These are phyloP conservation scores for Tribolium freemani DNA, from an alignment of 2,888 invertebrate genomes.

Conservation along the genomic window DNA sequence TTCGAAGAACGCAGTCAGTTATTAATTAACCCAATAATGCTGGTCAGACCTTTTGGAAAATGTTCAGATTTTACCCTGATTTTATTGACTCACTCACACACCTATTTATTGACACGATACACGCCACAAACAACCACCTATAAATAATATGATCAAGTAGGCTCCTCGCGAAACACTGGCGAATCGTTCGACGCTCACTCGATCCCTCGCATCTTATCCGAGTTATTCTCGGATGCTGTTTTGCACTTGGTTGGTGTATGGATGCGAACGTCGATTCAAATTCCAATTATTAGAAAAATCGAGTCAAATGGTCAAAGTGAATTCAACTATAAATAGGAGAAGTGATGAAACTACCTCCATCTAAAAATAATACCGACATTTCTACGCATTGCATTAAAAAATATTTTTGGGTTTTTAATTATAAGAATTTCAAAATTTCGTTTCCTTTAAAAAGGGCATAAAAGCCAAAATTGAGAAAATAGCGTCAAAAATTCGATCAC, in stretches of 20 bases:
- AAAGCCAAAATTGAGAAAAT: too few species aligned
- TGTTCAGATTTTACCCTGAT: not conserved
- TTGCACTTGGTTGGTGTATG: slow-evolving; percentile 34
- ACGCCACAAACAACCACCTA: slow-evolving; percentile 53
- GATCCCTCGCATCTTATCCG: slow-evolving; percentile 49
- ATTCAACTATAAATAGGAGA: slow-evolving; percentile 11
- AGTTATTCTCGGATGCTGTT: slow-evolving; percentile 53
- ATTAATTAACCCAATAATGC: not conserved
- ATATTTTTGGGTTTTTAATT: too few species aligned
- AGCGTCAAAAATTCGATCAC: too few species aligned
- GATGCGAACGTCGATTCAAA: slow-evolving; percentile 45
- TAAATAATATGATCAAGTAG: slow-evolving; percentile 56
- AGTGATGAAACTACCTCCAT: not conserved
- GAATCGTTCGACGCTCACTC: slow-evolving; percentile 50
- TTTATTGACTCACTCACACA: not conserved
- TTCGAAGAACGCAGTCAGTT: slow-evolving; percentile 19
- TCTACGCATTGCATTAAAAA: too few species aligned
- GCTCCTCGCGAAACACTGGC: slow-evolving; percentile 55
- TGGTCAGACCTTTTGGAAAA: not conserved
- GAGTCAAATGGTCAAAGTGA: not conserved
- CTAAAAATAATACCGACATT: not conserved
- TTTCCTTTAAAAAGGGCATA: too few species aligned
- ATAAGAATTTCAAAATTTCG: too few species aligned
- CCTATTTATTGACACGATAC: slow-evolving; percentile 36
- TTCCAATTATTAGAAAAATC: slow-evolving; percentile 41